Conservation (phyloP, 2,113 vertebrate genomes). For the Pygoscelis adeliae region DNA sequence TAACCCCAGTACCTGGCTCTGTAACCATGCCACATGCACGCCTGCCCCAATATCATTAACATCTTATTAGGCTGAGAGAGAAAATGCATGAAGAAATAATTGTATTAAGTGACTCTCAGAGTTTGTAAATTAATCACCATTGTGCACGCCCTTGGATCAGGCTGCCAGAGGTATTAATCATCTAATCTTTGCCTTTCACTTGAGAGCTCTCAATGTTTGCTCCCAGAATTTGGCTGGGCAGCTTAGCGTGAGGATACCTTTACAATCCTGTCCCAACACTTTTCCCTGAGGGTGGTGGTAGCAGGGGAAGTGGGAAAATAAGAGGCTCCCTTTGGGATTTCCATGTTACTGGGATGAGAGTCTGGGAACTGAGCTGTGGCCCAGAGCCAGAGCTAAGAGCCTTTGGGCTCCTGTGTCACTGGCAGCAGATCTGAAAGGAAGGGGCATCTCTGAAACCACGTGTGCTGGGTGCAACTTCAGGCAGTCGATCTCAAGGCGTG, state of each 20-base stretch:
- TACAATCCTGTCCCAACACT: background rate
- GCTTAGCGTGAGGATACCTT: background rate
- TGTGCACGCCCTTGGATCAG: constrained; percentile 63
- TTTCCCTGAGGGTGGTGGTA: background rate
- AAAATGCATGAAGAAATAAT: constrained; percentile 70
- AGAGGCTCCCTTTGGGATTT: background rate
- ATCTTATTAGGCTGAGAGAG: constrained; percentile 59
- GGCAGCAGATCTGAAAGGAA: background rate
- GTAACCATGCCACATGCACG: constrained; percentile 8
- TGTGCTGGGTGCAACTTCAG: background rate
- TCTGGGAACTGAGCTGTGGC: background rate
- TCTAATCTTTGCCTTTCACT: constrained; percentile 66
- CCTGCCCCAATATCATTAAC: constrained; percentile 46
- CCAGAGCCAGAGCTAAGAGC: background rate
- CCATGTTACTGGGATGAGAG: background rate
- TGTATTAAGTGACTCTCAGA: constrained; percentile 64
- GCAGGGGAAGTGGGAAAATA: background rate
- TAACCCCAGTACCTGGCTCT: background rate
- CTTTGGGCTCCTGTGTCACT: background rate
- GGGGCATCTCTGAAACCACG: background rate
- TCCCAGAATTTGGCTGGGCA: constrained; percentile 26
- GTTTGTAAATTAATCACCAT: constrained; percentile 73
- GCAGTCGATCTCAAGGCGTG: background rate
- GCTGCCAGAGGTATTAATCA: constrained; percentile 68
- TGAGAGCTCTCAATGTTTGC: background rate